Evolutionary conservation across 2,888 invertebrate species (phyloP).

Genomic region (Caenorhabditis wallacei): DNA sequence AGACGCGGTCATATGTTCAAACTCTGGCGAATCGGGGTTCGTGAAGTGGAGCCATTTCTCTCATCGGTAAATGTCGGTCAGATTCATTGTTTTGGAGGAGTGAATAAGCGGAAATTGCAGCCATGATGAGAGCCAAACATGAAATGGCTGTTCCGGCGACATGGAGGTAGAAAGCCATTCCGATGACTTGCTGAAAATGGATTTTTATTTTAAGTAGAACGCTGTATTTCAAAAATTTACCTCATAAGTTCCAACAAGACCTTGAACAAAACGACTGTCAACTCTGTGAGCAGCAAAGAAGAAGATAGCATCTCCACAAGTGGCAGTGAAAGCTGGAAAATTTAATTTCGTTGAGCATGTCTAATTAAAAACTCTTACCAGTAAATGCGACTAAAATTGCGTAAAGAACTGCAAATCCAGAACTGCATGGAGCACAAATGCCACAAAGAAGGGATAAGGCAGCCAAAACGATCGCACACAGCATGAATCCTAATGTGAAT

Average conservation of each 20-base stretch:
- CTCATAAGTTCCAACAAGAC: conserved; percentile 82
- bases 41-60: conserved; percentile 73
- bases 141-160: conserved; percentile 76
- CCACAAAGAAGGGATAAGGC: conserved; percentile 77
- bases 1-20: conserved; percentile 6
- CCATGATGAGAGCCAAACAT: conserved; percentile 79
- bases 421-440: conserved; percentile 81
- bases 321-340: conserved; percentile 67
- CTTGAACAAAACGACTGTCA: conserved; percentile 81
- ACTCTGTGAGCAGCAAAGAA: conserved; percentile 83
- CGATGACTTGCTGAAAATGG: conserved; percentile 80
- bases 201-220: neutral
- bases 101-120: conserved; percentile 79
- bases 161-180: conserved; percentile 82
- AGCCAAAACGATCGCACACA: conserved; percentile 76
- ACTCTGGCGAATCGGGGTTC: conserved; percentile 62
- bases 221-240: conserved; percentile 36
- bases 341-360: neutral
- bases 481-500: conserved; percentile 79
- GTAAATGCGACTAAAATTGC: conserved; percentile 77
- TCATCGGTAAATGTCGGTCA: conserved; percentile 66
- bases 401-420: conserved; percentile 79
- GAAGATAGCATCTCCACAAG: conserved; percentile 78
- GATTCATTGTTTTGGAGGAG: conserved; percentile 74
- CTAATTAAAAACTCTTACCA: conserved; percentile 63